Evolutionary conservation across 2,797 vertebrate species (phyloP), one percentile per base, ranked within the genome.

Genomic region (Vultur gryphus): DNA sequence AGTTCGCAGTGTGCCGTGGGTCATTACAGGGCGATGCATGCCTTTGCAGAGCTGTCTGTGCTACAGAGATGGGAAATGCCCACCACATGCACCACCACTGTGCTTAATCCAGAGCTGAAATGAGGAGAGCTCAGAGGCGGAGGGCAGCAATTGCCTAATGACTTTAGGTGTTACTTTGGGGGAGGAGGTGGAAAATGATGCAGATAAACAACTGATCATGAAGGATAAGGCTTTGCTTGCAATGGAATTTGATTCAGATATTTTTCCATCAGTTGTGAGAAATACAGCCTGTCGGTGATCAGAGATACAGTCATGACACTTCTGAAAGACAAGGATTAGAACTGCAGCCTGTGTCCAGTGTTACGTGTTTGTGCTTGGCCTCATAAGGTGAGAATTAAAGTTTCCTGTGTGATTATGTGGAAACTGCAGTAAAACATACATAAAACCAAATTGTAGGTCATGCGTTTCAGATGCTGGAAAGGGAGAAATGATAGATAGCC

Each of bases 361-460:
- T 58, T 43, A 35, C 0, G 4, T 49, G 58, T 66, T 83, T 54
- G 76, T 48, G 26, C 90, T 86, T 77, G 65, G 70, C 55, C 82
- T 92, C 84, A 76, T 91, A 91, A 95, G 54, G 89, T 87, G 94
- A 95, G 96, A 96, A 96, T 96, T 94, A 87, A 90, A 64, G 90
- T 76, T 93, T 91, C 62, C 72, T 89, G 65, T 86, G 49, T 86
- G 78, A 93, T 96, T 96, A 84, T 70, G 82, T 92, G 76, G 95
- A 96, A 97, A 96, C 62, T 92, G 72, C 71, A 90, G 79, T 95
- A 95, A 96, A 95, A 96, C 76, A 91, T 58, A 76, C 61, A 31
- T 55, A 84, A 95, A 93, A 13, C 77, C 77, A 90, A 92, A 89
- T 35, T 73, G 37, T 1, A 7, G 80, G 51, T 91, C 94, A 88